A percentile compares a stretch with the other conserved stretches of the same genome.
Conservation (phyloP, 2,113 vertebrate genomes). For the Pipa parva region DNA sequence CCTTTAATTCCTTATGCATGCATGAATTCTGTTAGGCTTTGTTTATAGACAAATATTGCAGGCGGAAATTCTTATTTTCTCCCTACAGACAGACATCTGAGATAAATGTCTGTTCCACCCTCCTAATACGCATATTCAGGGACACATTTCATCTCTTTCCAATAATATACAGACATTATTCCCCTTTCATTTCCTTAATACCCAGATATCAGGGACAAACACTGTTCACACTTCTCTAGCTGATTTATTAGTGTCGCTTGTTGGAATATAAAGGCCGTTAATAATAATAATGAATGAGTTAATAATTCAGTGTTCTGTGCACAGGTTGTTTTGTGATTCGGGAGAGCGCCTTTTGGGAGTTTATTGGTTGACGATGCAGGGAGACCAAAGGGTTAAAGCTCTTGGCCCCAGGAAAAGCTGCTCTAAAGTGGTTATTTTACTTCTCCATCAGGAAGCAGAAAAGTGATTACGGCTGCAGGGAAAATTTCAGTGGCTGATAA, state of each 20-base stretch:
- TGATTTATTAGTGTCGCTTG: background rate
- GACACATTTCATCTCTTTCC: background rate
- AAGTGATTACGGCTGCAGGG: constrained; percentile 26
- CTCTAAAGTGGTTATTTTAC: constrained; percentile 24
- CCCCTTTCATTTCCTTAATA: background rate
- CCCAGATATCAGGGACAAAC: background rate
- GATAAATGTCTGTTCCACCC: background rate
- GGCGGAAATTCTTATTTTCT: background rate
- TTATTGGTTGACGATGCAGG: background rate
- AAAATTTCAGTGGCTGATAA: constrained; percentile 30
- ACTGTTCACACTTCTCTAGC: background rate
- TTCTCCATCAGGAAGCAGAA: constrained; percentile 17
- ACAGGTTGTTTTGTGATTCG: background rate
- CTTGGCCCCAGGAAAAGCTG: constrained; percentile 11
- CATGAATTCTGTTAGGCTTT: background rate
- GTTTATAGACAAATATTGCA: background rate
- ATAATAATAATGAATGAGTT: constrained; percentile 20
- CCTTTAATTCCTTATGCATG: background rate
- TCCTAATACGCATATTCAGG: background rate
- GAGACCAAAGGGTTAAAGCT: constrained; percentile 13
- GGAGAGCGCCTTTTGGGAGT: background rate
- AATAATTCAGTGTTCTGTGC: constrained; percentile 10
- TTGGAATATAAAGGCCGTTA: background rate
- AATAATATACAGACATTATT: background rate
- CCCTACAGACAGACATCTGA: background rate